These are phyloP conservation scores for Nautilus pompilius DNA, from an alignment of 1,140 invertebrate genomes.

Conservation along the genomic window DNA sequence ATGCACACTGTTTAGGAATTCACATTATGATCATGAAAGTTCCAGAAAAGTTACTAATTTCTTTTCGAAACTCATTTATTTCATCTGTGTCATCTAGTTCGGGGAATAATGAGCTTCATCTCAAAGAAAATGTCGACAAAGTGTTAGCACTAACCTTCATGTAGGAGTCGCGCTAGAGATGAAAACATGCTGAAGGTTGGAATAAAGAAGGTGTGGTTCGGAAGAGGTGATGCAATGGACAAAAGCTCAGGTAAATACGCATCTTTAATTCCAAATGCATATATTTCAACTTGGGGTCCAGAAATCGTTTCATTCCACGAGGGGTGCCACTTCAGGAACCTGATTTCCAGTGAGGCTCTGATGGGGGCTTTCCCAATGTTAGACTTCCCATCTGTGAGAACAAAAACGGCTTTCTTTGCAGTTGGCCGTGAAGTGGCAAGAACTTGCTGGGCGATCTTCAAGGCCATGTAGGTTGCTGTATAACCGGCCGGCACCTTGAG, in stretches of 20 bases:
- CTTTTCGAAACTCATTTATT: too few species aligned
- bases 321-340: constrained; percentile 26
- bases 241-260: constrained; percentile 25
- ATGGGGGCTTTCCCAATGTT: constrained; percentile 32
- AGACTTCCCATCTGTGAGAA: constrained; percentile 32
- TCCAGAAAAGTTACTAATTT: too few species aligned
- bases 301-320: constrained; percentile 16
- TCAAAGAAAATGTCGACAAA: too few species aligned
- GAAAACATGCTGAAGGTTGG: constrained; percentile 23
- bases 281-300: constrained; percentile 36
- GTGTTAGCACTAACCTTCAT: constrained; percentile 27
- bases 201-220: constrained; percentile 29
- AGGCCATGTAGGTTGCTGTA: constrained; percentile 25
- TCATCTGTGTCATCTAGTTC: too few species aligned
- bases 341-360: constrained; percentile 28
- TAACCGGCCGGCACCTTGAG: constrained; percentile 24
- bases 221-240: constrained; percentile 20
- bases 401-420: constrained; percentile 31
- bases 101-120: too few species aligned
- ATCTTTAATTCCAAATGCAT: constrained; percentile 29
- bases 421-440: constrained; percentile 16
- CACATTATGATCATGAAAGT: too few species aligned
- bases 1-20: too few species aligned
- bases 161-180: constrained; percentile 24
- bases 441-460: constrained; percentile 14